phyloP scores from a whole-genome alignment of 1,140 invertebrate genomes.

The Nephotettix cincticeps region DNA sequence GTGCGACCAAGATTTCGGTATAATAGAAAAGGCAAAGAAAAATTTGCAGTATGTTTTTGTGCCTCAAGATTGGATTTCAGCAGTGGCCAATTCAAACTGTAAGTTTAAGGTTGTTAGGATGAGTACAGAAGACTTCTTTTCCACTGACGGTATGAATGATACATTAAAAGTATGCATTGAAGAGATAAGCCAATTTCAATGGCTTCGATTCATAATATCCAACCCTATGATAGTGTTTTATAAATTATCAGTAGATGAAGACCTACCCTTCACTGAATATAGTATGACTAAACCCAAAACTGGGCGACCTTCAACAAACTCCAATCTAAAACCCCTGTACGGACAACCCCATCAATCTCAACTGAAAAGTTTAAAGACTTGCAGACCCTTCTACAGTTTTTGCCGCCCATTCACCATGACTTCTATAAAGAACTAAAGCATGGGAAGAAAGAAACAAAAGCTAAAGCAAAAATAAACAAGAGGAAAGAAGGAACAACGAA shows the following conservation, averaged over 20 bases:
- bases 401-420: not conserved
- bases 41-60: conserved; percentile 41
- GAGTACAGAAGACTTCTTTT: conserved; percentile 8
- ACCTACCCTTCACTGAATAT: not conserved
- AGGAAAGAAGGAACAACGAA: not conserved
- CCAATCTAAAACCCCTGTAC: not conserved
- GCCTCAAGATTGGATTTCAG: conserved; percentile 42
- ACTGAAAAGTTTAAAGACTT: conserved; percentile 22
- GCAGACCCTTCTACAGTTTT: conserved; percentile 14
- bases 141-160: not conserved
- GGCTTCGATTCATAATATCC: not conserved
- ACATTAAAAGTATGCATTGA: not conserved
- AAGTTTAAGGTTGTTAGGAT: conserved; percentile 19
- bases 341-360: not conserved
- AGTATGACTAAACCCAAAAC: conserved; percentile 15
- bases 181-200: conserved; percentile 12
- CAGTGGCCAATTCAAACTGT: not conserved
- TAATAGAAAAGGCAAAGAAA: conserved; percentile 26
- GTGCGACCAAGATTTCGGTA: conserved; percentile 35
- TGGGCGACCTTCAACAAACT: conserved; percentile 17
- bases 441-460: not conserved
- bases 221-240: not conserved
- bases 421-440: conserved; percentile 18
- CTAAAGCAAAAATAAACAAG: not conserved
- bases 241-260: not conserved